These are phyloP conservation scores for Eurosta solidaginis DNA, from an alignment of 1,140 invertebrate species.

Conservation along the genomic window DNA sequence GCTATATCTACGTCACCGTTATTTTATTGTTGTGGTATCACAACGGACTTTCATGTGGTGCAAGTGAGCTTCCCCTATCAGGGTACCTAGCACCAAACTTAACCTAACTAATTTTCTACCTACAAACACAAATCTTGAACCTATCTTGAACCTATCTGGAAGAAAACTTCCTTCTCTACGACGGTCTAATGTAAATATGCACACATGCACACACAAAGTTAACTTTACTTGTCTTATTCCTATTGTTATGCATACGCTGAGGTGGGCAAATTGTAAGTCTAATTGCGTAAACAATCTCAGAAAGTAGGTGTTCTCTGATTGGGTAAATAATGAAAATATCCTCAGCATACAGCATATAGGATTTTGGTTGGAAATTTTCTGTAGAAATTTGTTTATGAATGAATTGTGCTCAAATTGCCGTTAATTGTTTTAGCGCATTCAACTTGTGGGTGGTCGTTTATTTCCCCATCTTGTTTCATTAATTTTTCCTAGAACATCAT, in stretches of 20 bases:
- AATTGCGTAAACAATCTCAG: constrained; percentile 26
- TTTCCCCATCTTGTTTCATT: constrained; percentile 17
- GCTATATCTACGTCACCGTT: no score
- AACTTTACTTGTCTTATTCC: background rate
- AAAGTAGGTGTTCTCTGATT: constrained; percentile 32
- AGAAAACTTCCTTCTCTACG: no score
- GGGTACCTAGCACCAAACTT: no score
- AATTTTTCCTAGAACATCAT: background rate
- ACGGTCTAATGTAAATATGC: background rate
- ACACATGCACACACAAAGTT: background rate
- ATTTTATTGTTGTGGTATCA: no score
- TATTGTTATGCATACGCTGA: constrained; percentile 6
- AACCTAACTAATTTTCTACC: no score
- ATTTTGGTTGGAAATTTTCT: constrained; percentile 9
- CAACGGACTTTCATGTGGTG: no score
- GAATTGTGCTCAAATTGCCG: constrained; percentile 28
- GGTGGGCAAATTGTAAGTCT: constrained; percentile 28
- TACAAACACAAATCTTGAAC: no score
- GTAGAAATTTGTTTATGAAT: constrained; percentile 29
- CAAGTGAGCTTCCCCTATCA: no score
- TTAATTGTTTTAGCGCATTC: constrained; percentile 31
- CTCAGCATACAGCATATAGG: background rate
- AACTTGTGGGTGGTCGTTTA: constrained; percentile 28
- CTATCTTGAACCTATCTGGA: no score
- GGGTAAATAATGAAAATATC: constrained; percentile 10